Base-by-base conservation (phyloP, 1,140 invertebrate species). In the Drosophila bipectinata region DNA sequence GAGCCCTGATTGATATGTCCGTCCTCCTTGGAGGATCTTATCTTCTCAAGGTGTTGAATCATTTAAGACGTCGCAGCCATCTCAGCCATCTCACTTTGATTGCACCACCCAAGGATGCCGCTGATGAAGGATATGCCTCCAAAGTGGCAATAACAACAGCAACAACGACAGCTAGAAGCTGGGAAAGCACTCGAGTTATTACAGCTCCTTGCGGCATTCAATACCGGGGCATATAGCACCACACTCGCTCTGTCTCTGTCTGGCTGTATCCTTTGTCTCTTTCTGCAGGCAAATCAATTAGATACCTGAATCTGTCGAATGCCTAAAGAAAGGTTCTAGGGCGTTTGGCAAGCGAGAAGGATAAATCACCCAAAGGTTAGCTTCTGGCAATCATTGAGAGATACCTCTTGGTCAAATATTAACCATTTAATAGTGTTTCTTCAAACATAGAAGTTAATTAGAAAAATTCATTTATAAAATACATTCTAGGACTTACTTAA, bases 11-110 rank as follows among this genome's bases (percentile, higher is more conserved):
- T 87, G 82, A 87, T 87, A 87, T 82, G 79, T 87, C 71, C 80
- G 71, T 66, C 41, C 51, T 49, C 45, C 58, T 28, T 34, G 41
- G 26, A 37, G 69, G 59, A 87, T 75, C 78, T 87, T 87, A 81
- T 88, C 67, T 55, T 53, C 75, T 53, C 72, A 67, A 88, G 83
- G 83, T 88, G 83, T 88, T 88, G 79, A 83, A 88, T 88, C 83
- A 88, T 88, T 88, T 88, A 89, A 77, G 57, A 58, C 58, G 80
- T 72, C 76, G 72, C 63, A 18, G 62, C 26, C 67, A 67, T 71
- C 34, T 37, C 62, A 62, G 62, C 28, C 62, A 61, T 49, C 58
- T 66, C 63, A 58, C 67, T 55, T 55, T 87, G 81, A 85, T 85
- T 85, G 74, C 78, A 64, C 77, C 61, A 64, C 21, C 61, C 54